Evolutionary conservation across 2,888 invertebrate genomes (phyloP).

Genomic region (Octodonta nipae): DNA sequence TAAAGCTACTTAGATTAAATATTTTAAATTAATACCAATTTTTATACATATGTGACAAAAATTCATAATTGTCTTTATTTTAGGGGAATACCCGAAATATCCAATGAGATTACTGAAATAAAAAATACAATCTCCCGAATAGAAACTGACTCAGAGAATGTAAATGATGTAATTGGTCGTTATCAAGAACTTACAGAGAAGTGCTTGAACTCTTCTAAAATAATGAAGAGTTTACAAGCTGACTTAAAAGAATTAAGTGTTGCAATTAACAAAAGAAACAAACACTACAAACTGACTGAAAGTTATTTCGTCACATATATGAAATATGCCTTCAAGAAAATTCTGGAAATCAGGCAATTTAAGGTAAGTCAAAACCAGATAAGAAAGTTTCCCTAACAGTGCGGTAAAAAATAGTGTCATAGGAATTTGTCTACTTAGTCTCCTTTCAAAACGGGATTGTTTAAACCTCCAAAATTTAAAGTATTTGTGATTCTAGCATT

Average conservation of each 20-base stretch:
- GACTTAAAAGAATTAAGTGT: conserved; percentile 21
- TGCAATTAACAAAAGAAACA: conserved; percentile 27
- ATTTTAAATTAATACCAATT: no score
- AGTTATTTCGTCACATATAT: conserved; percentile 32
- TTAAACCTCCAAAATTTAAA: no score
- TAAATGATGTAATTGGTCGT: conserved; percentile 22
- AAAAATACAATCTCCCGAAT: conserved; percentile 35
- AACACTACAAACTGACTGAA: conserved; percentile 31
- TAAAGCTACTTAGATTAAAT: no score
- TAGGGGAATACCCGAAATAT: conserved; percentile 24
- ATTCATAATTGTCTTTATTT: no score
- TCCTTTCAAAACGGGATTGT: no score
- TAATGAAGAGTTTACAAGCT: conserved; percentile 21
- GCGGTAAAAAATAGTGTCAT: conserved; percentile 16
- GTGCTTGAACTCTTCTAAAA: conserved; percentile 22
- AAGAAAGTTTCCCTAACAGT: no score
- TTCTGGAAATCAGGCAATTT: conserved; percentile 44
- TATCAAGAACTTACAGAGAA: conserved; percentile 28
- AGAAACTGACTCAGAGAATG: conserved; percentile 29
- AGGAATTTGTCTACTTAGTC: no score
- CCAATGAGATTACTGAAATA: conserved; percentile 35
- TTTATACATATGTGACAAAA: no score
- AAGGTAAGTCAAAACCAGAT: conserved; percentile 38
- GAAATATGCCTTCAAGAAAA: conserved; percentile 39
- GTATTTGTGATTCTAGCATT: no score